Percentiles rank a stretch among this genome's conserved stretches.
phyloP scores from a whole-genome alignment of 1,140 invertebrate species.

The Drosophila erecta region DNA sequence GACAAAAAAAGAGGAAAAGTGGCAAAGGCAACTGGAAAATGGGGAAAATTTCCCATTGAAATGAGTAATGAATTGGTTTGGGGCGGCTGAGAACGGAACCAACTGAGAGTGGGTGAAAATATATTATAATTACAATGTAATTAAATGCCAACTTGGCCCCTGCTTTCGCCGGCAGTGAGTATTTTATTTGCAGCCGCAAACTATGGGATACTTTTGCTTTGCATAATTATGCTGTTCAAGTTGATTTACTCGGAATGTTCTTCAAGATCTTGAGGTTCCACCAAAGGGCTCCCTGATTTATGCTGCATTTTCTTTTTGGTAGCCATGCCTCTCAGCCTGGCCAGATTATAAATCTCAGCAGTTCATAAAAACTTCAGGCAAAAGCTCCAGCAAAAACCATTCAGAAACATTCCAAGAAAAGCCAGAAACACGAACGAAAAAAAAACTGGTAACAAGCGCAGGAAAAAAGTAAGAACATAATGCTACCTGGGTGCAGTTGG shows the following conservation, averaged over 20 bases:
- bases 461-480: conserved; percentile 76
- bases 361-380: conserved; percentile 46
- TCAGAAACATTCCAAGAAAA: conserved; percentile 57
- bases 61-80: conserved; percentile 43
- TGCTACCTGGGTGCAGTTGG: conserved; percentile 49
- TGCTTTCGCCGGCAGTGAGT: conserved; percentile 44
- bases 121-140: conserved; percentile 54
- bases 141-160: conserved; percentile 42
- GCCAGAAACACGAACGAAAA: conserved; percentile 11
- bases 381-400: conserved; percentile 38
- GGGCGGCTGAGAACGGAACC: conserved; percentile 33
- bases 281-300: conserved; percentile 35
- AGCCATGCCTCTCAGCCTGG: not conserved
- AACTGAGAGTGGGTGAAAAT: conserved; percentile 44
- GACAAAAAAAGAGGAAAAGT: conserved; percentile 13
- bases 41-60: conserved; percentile 32
- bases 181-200: not conserved
- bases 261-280: conserved; percentile 8
- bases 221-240: conserved; percentile 33
- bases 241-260: conserved; percentile 29
- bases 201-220: conserved; percentile 22
- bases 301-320: conserved; percentile 22
- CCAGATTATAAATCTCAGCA: conserved; percentile 55
- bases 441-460: conserved; percentile 71
- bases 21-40: conserved; percentile 13